These are phyloP conservation scores for Oncorhynchus tshawytscha DNA, from an alignment of 2,113 vertebrate species.

Conservation along the genomic window DNA sequence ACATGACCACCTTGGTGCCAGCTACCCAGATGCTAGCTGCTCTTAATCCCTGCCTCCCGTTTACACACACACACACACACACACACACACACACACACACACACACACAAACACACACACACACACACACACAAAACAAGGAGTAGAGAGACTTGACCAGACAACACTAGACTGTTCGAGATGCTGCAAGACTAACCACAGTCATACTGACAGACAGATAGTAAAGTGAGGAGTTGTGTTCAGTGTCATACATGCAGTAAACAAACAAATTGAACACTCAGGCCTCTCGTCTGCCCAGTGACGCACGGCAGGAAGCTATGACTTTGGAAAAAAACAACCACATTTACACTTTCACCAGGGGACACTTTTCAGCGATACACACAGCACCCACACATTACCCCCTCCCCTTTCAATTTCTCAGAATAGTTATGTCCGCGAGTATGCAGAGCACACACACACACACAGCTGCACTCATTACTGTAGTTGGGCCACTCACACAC, in stretches of 20 bases:
- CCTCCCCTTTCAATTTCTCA: too few species aligned
- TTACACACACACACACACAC: too few species aligned
- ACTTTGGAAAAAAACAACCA: slow-evolving; percentile 5
- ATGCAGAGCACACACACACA: not conserved
- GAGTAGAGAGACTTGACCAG: too few species aligned
- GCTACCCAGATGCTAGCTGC: slow-evolving; percentile 26
- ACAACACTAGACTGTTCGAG: too few species aligned
- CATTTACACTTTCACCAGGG: slow-evolving; percentile 59
- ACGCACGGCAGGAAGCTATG: slow-evolving; percentile 53
- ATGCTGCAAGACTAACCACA: not conserved
- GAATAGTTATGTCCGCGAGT: too few species aligned
- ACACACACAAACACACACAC: too few species aligned
- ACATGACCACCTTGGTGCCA: slow-evolving; percentile 11
- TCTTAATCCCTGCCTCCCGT: slow-evolving; percentile 24
- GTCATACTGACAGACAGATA: not conserved
- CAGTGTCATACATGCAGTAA: slow-evolving; percentile 13
- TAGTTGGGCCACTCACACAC: too few species aligned
- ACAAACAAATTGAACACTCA: slow-evolving; percentile 16
- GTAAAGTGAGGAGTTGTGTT: not conserved
- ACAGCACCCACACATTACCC: slow-evolving; percentile 12
- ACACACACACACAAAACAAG: too few species aligned
- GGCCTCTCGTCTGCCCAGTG: slow-evolving; percentile 40
- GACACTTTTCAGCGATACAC: not conserved
- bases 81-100: too few species aligned
- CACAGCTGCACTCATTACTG: too few species aligned